Percentiles rank a stretch among this genome's conserved stretches.
Conservation (phyloP, 2,113 vertebrate genomes). For the Meles meles region DNA sequence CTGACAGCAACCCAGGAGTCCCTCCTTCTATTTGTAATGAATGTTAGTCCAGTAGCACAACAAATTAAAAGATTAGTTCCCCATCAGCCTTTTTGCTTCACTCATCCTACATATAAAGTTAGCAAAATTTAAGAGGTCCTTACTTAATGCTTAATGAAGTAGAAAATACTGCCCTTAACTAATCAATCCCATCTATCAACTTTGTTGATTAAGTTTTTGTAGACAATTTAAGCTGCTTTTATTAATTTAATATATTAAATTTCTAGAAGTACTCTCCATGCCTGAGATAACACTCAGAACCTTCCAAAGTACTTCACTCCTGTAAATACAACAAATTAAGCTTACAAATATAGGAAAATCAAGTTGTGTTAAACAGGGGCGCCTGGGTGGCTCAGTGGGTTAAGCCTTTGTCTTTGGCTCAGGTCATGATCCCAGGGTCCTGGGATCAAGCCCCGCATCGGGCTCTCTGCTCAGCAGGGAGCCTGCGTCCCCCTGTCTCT, state of each 20-base stretch:
- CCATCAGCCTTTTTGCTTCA: not conserved
- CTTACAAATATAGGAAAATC: not conserved
- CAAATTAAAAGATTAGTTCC: not conserved
- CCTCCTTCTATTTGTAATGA: not conserved
- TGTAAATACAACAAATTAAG: not conserved
- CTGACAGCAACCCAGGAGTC: not conserved
- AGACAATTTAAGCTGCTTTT: not conserved
- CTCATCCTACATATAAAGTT: not conserved
- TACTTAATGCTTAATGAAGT: not conserved
- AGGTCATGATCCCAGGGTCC: no score
- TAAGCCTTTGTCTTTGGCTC: no score
- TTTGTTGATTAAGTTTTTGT: not conserved
- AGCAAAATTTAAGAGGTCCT: not conserved
- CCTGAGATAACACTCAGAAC: not conserved
- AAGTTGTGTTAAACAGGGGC: not conserved
- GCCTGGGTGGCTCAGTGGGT: no score
- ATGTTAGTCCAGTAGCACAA: not conserved
- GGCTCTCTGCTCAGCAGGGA: no score
- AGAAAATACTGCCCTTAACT: not conserved
- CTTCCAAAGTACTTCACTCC: not conserved
- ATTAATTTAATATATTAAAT: not conserved
- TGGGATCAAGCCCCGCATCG: no score
- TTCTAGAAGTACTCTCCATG: not conserved
- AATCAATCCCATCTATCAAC: not conserved
- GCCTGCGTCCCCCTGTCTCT: no score